Evolutionary conservation across 2,888 invertebrate species (phyloP).

Genomic region (Amiota communis): DNA sequence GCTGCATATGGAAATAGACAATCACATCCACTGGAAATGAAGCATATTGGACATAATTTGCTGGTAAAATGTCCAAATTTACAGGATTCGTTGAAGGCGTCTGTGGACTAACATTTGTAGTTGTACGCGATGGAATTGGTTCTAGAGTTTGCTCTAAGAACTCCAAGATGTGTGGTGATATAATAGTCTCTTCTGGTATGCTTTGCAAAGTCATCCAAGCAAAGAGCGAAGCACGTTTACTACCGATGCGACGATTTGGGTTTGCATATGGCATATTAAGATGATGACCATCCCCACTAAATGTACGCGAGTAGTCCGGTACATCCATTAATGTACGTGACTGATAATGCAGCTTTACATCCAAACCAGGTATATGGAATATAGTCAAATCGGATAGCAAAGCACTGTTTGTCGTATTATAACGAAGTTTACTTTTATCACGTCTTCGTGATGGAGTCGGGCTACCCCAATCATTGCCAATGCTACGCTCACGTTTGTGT

Average conservation of each 20-base stretch:
- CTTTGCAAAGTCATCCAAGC: conserved; percentile 97
- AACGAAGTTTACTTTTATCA: conserved; percentile 72
- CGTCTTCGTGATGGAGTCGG: conserved; percentile 73
- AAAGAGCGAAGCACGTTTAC: conserved; percentile 91
- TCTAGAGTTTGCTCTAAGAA: conserved; percentile 98
- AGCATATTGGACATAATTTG: conserved; percentile 88
- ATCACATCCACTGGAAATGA: conserved; percentile 99
- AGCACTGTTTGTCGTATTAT: conserved; percentile 72
- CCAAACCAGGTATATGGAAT: conserved; percentile 92
- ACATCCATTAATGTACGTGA: conserved; percentile 82
- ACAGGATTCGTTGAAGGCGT: conserved; percentile 70
- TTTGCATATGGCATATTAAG: conserved; percentile 40
- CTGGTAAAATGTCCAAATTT: conserved; percentile 77
- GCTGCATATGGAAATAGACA: conserved; percentile 98
- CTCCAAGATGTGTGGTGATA: conserved; percentile 96
- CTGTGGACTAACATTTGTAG: conserved; percentile 61
- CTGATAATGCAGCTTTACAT: conserved; percentile 90
- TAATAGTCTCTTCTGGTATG: conserved; percentile 97
- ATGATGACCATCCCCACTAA: conserved; percentile 60
- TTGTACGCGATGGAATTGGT: conserved; percentile 86
- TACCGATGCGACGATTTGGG: conserved; percentile 76
- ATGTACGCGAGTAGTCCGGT: conserved; percentile 56
- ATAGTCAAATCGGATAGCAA: conserved; percentile 85
- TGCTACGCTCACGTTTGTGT: conserved; percentile 71
- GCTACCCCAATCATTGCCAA: conserved; percentile 75